Percentiles rank a stretch among this genome's conserved stretches.
Conservation (phyloP, 92 coral and sea anemone genomes). For the Epizoanthus stellaris region DNA sequence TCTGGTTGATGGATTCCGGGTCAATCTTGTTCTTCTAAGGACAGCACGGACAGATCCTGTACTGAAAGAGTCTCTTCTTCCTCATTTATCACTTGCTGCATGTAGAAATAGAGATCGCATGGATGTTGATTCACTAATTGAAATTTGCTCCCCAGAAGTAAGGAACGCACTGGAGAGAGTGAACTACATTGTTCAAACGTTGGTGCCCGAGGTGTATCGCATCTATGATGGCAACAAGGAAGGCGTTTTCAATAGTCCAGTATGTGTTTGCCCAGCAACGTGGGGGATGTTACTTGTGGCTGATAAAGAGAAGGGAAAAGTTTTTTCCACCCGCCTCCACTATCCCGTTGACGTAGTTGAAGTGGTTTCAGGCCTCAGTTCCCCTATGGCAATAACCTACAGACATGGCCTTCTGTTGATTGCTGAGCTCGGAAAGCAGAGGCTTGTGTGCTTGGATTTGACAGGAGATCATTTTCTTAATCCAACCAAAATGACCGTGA, state of each 20-base stretch:
- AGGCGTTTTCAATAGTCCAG: conserved; percentile 46
- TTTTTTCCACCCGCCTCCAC: conserved; percentile 44
- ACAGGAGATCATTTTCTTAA: conserved; percentile 43
- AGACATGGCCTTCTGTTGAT: conserved; percentile 40
- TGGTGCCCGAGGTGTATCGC: conserved; percentile 41
- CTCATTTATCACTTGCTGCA: conserved; percentile 43
- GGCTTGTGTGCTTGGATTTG: conserved; percentile 37
- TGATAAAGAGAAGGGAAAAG: conserved; percentile 49
- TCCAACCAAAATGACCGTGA: conserved; percentile 47
- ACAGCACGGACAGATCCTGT: conserved; percentile 31
- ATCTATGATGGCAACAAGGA: conserved; percentile 40
- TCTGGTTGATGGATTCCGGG: conserved; percentile 43
- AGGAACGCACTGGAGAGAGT: too few relatives aligned
- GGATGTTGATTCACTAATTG: conserved; percentile 49
- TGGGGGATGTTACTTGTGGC: conserved; percentile 45
- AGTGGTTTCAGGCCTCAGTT: conserved; percentile 30
- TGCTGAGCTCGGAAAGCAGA: conserved; percentile 38
- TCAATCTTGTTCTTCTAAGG: conserved; percentile 39
- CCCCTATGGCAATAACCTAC: conserved; percentile 34
- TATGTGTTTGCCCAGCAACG: conserved; percentile 37
- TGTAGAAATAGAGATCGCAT: conserved; percentile 51
- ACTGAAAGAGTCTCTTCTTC: conserved; percentile 21
- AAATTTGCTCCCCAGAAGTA: conserved; percentile 21
- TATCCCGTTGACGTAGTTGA: conserved; percentile 48
- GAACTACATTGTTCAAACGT: conserved; percentile 22